Percentiles rank a stretch among this genome's conserved stretches.
Conservation (phyloP, 2,797 vertebrate genomes). For the Fratercula arctica region DNA sequence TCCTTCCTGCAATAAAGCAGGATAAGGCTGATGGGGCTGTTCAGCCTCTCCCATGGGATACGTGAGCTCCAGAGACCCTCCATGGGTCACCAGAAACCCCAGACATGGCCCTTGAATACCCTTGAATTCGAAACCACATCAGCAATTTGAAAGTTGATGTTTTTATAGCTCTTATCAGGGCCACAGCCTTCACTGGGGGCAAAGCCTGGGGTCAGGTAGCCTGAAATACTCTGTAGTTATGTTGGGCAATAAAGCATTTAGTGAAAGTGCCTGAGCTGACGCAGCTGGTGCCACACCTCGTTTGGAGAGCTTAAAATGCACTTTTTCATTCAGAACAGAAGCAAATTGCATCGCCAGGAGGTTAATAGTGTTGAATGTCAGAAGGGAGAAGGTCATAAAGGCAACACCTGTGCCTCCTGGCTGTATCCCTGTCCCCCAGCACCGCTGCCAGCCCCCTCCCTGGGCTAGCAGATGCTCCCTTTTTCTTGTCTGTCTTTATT, state of each 20-base stretch:
- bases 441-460: not conserved
- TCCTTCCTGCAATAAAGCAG: not conserved
- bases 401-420: not conserved
- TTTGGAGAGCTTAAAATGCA: not conserved
- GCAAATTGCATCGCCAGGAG: not conserved
- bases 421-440: not conserved
- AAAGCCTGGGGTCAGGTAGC: not conserved
- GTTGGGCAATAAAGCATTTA: not conserved
- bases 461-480: not conserved
- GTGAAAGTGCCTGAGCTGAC: not conserved
- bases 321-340: not conserved
- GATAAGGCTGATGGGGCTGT: not conserved
- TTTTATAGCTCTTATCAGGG: not conserved
- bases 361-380: not conserved
- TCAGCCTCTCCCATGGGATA: not conserved
- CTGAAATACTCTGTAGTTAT: not conserved
- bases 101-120: not conserved
- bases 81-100: not conserved
- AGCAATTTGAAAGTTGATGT: not conserved
- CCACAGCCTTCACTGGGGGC: not conserved
- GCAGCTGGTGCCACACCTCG: not conserved
- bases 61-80: not conserved
- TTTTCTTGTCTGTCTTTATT: not conserved
- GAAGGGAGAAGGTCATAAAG: not conserved
- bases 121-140: fast-evolving